Conservation (phyloP, 2,888 invertebrate genomes). For the Andrena minutula region DNA sequence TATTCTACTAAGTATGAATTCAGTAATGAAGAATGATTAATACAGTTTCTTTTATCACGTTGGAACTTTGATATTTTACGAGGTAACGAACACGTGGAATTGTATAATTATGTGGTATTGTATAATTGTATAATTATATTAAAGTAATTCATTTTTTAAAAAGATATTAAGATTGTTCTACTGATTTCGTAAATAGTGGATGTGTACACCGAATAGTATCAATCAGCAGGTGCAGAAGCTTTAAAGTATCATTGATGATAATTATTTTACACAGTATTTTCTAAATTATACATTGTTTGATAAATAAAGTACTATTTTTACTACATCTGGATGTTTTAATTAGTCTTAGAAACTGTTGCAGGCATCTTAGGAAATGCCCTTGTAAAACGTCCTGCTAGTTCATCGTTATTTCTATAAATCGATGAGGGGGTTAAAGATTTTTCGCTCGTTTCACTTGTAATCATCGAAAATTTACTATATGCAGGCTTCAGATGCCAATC, state of each 20-base stretch:
- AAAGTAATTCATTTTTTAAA: not conserved
- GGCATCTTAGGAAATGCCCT: no score
- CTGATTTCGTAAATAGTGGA: not conserved
- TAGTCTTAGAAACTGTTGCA: no score
- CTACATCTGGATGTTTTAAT: no score
- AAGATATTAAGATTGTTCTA: not conserved
- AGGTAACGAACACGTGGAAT: not conserved
- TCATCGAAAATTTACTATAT: no score
- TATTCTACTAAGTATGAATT: not conserved
- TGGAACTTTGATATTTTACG: not conserved
- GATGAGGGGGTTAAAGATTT: no score
- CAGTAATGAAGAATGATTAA: not conserved
- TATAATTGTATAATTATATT: not conserved
- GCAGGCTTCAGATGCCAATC: no score
- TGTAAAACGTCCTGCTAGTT: no score
- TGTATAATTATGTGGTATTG: not conserved
- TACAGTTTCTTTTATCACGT: not conserved
- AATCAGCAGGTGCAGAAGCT: not conserved
- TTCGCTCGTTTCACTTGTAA: no score
- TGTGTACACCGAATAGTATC: not conserved
- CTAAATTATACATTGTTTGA: not conserved
- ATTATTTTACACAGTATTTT: not conserved
- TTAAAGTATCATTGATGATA: not conserved
- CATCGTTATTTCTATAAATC: no score
- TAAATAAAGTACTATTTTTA: conserved; percentile 14